These are phyloP conservation scores for Cephalopholis sonnerati DNA, from an alignment of 2,113 vertebrate genomes.

Conservation along the genomic window DNA sequence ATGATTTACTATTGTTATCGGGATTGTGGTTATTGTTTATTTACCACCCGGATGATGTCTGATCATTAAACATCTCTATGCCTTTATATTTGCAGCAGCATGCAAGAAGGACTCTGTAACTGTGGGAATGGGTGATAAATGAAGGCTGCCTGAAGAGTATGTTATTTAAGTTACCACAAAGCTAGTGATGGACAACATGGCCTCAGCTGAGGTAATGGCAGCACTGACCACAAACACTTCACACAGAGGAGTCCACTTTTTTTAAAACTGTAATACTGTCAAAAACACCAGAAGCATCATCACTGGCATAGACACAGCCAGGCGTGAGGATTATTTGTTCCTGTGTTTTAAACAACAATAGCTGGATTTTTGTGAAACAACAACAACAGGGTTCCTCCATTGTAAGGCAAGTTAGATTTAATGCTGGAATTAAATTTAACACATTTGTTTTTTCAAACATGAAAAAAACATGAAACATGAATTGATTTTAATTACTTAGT, in stretches of 20 bases:
- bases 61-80: no score
- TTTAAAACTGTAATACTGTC: background rate
- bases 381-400: no score
- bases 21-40: no score
- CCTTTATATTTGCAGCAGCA: background rate
- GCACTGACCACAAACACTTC: slow-evolving; percentile 2
- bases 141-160: background rate
- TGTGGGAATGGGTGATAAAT: background rate
- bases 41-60: no score
- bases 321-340: background rate
- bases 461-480: no score
- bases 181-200: background rate
- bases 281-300: background rate
- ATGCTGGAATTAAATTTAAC: no score
- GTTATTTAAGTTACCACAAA: slow-evolving; percentile 23
- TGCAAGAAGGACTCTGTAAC: background rate
- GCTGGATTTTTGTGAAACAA: no score
- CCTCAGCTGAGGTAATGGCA: background rate
- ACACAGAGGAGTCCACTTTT: background rate
- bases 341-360: no score
- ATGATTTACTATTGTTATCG: no score
- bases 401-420: no score
- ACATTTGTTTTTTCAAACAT: no score
- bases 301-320: background rate
- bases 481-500: no score